These are phyloP conservation scores for Pithys albifrons DNA, from an alignment of 2,113 vertebrate genomes.

Conservation along the genomic window DNA sequence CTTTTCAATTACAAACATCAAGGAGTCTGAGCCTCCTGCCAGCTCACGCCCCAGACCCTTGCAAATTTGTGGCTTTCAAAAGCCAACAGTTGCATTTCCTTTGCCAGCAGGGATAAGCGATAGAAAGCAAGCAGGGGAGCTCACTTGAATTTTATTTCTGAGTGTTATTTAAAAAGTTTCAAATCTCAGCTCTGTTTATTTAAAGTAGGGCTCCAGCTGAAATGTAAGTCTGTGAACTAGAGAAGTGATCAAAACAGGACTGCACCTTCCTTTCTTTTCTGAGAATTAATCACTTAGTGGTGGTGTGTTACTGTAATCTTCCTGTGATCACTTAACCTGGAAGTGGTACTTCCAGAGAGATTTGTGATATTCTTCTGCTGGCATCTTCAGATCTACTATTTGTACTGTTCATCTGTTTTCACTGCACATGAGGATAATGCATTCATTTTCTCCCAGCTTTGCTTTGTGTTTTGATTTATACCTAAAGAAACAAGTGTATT, in stretches of 20 bases:
- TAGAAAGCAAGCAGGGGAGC: neutral
- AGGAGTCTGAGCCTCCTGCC: slow-evolving; percentile 65
- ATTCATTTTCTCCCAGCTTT: neutral
- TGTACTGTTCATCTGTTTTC: slow-evolving; percentile 18
- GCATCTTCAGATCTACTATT: slow-evolving; percentile 20
- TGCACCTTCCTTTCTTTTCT: slow-evolving; percentile 7
- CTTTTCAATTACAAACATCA: slow-evolving; percentile 78
- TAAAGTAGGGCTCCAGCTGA: slow-evolving; percentile 38
- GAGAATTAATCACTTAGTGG: slow-evolving; percentile 18
- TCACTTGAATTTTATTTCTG: slow-evolving; percentile 14
- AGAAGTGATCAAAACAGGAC: slow-evolving; percentile 33
- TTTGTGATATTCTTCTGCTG: slow-evolving; percentile 4
- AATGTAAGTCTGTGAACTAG: slow-evolving; percentile 10
- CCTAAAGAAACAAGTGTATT: neutral
- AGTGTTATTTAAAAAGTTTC: slow-evolving; percentile 49
- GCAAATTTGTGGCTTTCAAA: slow-evolving; percentile 65
- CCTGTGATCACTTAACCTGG: slow-evolving; percentile 36
- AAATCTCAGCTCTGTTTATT: slow-evolving; percentile 39
- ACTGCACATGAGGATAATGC: neutral
- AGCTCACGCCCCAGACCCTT: slow-evolving; percentile 56
- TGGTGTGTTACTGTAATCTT: slow-evolving; percentile 5
- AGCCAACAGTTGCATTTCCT: slow-evolving; percentile 66
- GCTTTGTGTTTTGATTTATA: slow-evolving; percentile 43
- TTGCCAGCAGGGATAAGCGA: slow-evolving; percentile 45
- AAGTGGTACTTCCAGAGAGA: slow-evolving; percentile 15